Evolutionary conservation across 2,888 invertebrate species (phyloP), one percentile per base, ranked within the genome.

Genomic region (Pristionchus arcanus): DNA sequence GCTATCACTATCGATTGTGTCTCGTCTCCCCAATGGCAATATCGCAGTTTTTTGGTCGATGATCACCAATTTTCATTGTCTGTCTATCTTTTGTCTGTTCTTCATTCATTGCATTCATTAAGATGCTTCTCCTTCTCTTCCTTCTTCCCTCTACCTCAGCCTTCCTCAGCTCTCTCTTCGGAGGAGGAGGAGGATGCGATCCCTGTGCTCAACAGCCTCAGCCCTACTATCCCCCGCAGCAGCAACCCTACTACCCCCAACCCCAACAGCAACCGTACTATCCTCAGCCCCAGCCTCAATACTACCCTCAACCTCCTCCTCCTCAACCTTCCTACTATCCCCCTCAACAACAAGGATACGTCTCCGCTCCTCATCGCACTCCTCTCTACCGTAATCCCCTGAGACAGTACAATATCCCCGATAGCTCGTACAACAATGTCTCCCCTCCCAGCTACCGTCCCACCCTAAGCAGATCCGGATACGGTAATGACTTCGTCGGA

Each of bases 401-500:
- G 11, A 28, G 37, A n/a, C 77, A 77, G 77, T 77, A 77, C 77
- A 37, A 5, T 16, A 77, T 77, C 77, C 77, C 77, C 21, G 25
- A 37, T 37, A 42, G 25, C 13, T 37, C 77, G 25, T 77, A 77
- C 77, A 25, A 11, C 13, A 37, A 42, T 25, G 77, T 25, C 4
- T 5, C 77, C 13, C 37, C 37, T 37, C 77, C 77, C 42, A 77
- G 37, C 37, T 77, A 77, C 42, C 37, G 37, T 21, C 77, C 77
- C 77, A 77, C 77, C 37, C 77, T 77, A 3, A 77, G 77, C 77
- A 77, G 77, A 77, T 77, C 77, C 25, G 77, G 77, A 42, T 77
- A 77, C 77, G 77, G 77, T 77, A 77, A 42, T 11, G 77, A 77
- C 77, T 77, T 77, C 77, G 42, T 77, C 77, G 77, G 77, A 77